Conservation (phyloP, 2,113 vertebrate genomes). For the Chauna torquata region DNA sequence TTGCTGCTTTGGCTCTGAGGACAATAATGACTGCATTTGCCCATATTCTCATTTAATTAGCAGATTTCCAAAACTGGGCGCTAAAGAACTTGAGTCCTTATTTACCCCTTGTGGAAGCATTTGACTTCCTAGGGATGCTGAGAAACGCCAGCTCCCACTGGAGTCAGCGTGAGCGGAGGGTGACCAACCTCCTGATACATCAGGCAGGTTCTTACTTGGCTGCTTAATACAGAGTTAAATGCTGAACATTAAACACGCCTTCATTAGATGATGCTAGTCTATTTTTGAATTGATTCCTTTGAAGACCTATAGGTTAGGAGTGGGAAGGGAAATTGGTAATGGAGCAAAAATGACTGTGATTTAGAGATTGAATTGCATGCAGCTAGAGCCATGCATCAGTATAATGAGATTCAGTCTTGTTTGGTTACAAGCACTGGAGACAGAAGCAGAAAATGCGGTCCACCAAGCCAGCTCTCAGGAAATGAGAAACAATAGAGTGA, state of each 20-base stretch:
- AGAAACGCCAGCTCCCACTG: background rate
- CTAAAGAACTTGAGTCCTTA: background rate
- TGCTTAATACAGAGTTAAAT: background rate
- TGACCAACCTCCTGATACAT: background rate
- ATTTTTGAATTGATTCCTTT: constrained; percentile 33
- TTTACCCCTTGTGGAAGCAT: background rate
- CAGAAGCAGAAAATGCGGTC: constrained; percentile 59
- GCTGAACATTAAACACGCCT: background rate
- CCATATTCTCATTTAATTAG: constrained; percentile 14
- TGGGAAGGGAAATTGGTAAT: constrained; percentile 29
- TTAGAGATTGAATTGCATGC: constrained; percentile 47
- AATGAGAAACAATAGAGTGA: constrained; percentile 62
- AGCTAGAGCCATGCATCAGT: constrained; percentile 35
- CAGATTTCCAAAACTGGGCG: background rate
- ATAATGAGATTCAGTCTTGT: constrained; percentile 60
- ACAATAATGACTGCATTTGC: constrained; percentile 15
- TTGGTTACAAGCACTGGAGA: constrained; percentile 58
- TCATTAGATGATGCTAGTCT: background rate
- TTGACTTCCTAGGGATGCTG: background rate
- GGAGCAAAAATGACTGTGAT: constrained; percentile 47
- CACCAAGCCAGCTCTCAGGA: constrained; percentile 54
- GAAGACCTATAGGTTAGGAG: constrained; percentile 22
- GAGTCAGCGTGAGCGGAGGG: background rate
- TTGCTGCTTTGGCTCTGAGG: background rate
- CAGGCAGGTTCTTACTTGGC: background rate